Evolutionary conservation across 2,888 invertebrate species (phyloP).

Genomic region (Lumbricus terrestris): DNA sequence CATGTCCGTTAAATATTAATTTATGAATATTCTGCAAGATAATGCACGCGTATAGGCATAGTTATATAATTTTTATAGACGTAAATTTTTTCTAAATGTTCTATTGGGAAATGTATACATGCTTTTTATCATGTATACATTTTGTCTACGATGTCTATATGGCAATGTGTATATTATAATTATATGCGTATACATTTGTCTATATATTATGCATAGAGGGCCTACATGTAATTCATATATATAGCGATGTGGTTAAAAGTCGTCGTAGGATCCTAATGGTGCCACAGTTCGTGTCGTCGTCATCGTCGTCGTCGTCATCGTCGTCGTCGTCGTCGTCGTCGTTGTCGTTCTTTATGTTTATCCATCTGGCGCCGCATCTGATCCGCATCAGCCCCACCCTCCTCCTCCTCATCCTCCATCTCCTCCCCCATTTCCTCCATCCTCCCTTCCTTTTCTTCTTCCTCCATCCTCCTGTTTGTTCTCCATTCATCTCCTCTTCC

Average conservation of each 20-base stretch:
- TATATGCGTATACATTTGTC: not conserved
- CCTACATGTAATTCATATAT: not conserved
- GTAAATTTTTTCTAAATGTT: no score
- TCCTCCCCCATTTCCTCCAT: not conserved
- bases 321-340: no score
- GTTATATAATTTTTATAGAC: no score
- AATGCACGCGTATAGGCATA: no score
- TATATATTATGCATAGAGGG: not conserved
- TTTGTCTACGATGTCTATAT: not conserved
- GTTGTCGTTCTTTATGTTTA: not conserved
- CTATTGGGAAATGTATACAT: no score
- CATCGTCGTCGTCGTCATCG: no score
- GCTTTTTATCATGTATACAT: not conserved
- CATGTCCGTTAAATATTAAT: no score
- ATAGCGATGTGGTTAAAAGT: not conserved
- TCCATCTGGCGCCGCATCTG: slow-evolving; percentile 3
- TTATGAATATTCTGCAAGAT: no score
- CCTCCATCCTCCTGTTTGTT: no score
- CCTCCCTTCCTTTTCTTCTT: no score
- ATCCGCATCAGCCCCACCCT: not conserved
- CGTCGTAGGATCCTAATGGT: not conserved
- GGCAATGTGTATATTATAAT: not conserved
- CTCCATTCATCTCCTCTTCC: no score
- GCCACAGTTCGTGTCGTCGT: not conserved
- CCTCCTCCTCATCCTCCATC: not conserved